Evolutionary conservation across 2,113 vertebrate species (phyloP).

Genomic region (Amblyornis subalaris): DNA sequence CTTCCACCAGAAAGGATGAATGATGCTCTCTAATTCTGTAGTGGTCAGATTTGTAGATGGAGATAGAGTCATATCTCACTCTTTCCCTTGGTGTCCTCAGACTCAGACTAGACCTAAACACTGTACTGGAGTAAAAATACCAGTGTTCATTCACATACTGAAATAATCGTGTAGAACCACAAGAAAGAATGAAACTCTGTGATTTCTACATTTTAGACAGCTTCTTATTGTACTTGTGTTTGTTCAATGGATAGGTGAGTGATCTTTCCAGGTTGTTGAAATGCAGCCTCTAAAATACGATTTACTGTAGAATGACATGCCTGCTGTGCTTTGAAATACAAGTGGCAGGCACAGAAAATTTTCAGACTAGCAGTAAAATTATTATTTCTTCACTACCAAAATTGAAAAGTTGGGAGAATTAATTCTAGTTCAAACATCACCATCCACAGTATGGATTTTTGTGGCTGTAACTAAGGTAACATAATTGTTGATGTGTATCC

Average conservation of each 20-base stretch:
- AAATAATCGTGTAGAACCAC: not conserved
- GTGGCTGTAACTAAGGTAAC: not conserved
- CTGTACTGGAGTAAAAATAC: not conserved
- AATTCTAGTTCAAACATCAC: not conserved
- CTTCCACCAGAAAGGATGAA: not conserved
- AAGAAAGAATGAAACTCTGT: not conserved
- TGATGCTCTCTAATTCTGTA: not conserved
- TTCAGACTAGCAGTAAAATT: not conserved
- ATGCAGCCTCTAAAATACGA: not conserved
- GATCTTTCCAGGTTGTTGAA: not conserved
- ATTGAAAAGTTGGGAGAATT: not conserved
- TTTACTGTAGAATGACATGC: not conserved
- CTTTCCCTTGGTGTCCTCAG: not conserved
- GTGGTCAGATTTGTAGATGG: not conserved
- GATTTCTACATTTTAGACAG: not conserved
- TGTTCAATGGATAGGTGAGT: not conserved
- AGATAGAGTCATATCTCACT: rapidly evolving
- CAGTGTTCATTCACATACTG: not conserved
- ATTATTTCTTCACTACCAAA: not conserved
- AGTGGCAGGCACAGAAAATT: not conserved
- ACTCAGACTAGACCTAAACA: not conserved
- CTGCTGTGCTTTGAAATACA: not conserved
- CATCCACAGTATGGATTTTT: not conserved
- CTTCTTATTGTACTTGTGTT: not conserved
- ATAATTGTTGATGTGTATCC: not conserved